phyloP scores from a whole-genome alignment of 1,140 invertebrate species.

The Tetraneura akinire region DNA sequence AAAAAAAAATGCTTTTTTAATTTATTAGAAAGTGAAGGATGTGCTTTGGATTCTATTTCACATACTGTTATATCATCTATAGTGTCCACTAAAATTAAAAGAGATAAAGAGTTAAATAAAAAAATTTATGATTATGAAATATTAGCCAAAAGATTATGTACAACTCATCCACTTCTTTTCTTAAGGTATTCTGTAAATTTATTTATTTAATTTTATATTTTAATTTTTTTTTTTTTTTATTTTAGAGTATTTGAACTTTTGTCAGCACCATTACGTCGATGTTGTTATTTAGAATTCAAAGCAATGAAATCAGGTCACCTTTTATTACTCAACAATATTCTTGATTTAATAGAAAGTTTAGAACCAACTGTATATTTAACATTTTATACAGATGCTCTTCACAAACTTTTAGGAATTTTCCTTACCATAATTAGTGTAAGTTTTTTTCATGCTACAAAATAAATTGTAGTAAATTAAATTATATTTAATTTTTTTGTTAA shows the following conservation, averaged over 20 bases:
- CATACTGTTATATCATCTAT: slow-evolving; percentile 75
- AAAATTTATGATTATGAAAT: slow-evolving; percentile 77
- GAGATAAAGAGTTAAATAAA: slow-evolving; percentile 69
- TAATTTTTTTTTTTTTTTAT: slow-evolving; percentile 74
- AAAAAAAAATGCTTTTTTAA: neutral
- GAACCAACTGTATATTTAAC: slow-evolving; percentile 35
- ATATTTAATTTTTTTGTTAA: neutral
- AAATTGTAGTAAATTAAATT: neutral
- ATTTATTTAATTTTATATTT: neutral
- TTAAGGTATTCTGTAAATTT: slow-evolving; percentile 61
- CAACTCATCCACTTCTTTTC: slow-evolving; percentile 79
- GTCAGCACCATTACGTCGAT: slow-evolving; percentile 43
- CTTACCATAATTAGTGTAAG: slow-evolving; percentile 28
- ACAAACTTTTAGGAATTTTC: slow-evolving; percentile 48
- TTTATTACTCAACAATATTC: slow-evolving; percentile 31
- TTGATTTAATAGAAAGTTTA: slow-evolving; percentile 44
- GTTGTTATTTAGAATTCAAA: slow-evolving; percentile 48
- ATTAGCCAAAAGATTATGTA: slow-evolving; percentile 78
- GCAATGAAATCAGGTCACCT: slow-evolving; percentile 44
- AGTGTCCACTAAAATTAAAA: slow-evolving; percentile 67
- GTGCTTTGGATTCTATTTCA: slow-evolving; percentile 75
- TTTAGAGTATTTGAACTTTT: slow-evolving; percentile 60
- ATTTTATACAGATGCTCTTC: slow-evolving; percentile 27
- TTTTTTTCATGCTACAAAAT: neutral
- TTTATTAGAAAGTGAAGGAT: slow-evolving; percentile 54